These are phyloP conservation scores for Numenius arquata DNA, from an alignment of 2,113 vertebrate genomes.

Conservation along the genomic window DNA sequence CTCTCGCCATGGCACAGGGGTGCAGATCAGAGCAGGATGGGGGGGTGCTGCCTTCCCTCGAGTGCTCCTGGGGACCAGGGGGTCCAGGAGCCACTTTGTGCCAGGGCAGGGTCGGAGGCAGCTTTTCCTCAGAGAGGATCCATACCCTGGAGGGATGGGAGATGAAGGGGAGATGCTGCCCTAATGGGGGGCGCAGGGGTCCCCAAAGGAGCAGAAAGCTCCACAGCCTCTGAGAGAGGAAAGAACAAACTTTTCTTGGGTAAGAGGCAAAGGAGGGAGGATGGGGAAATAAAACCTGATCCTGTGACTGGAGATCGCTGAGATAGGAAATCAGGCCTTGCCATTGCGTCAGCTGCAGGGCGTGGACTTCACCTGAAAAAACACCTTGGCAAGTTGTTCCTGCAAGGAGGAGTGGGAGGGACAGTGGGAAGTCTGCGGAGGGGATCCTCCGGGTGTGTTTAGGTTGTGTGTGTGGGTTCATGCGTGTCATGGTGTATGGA, in stretches of 20 bases:
- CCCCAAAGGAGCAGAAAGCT: not conserved
- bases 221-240: not conserved
- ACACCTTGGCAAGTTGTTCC: constrained; percentile 44
- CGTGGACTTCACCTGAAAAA: constrained; percentile 66
- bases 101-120: fast-evolving
- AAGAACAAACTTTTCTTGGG: constrained; percentile 27
- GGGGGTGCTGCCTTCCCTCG: not conserved
- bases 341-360: constrained; percentile 59
- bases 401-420: constrained; percentile 52
- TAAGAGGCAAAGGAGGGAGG: constrained; percentile 37
- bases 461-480: constrained; percentile 14
- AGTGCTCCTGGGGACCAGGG: not conserved
- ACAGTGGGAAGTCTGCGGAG: not conserved
- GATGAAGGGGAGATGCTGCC: not conserved
- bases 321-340: constrained; percentile 41
- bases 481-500: not conserved
- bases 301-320: constrained; percentile 22
- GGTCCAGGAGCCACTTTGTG: fast-evolving
- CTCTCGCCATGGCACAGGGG: fast-evolving
- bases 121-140: not conserved
- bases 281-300: constrained; percentile 40
- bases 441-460: constrained; percentile 33
- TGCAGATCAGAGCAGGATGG: not conserved
- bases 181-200: not conserved
- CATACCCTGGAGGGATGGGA: not conserved